Percentiles rank a stretch among this genome's conserved stretches.
phyloP scores from a whole-genome alignment of 2,888 invertebrate species.

The Lutraria lutraria region DNA sequence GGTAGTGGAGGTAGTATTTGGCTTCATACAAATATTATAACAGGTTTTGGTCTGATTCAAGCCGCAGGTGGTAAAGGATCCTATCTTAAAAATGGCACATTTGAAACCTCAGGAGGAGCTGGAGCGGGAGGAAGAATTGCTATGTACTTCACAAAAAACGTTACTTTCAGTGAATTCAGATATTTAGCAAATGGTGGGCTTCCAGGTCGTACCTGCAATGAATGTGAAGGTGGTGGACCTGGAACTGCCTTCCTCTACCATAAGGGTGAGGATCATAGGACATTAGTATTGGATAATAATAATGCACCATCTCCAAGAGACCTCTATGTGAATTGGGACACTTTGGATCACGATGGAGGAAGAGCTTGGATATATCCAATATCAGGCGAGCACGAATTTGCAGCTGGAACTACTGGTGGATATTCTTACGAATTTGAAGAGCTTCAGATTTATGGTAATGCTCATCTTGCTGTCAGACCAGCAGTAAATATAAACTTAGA shows the following conservation, averaged over 20 bases:
- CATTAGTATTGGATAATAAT: constrained; percentile 79
- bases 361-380: constrained; percentile 80
- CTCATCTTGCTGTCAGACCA: constrained; percentile 76
- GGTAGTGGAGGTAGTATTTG: constrained; percentile 81
- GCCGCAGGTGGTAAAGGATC: constrained; percentile 73
- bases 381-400: constrained; percentile 77
- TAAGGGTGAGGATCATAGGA: constrained; percentile 73
- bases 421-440: constrained; percentile 77
- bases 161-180: constrained; percentile 79
- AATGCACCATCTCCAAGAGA: constrained; percentile 71
- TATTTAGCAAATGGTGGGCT: constrained; percentile 77
- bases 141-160: constrained; percentile 76
- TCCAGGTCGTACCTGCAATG: constrained; percentile 60
- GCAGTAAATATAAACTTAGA: constrained; percentile 60
- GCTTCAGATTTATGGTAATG: constrained; percentile 81
- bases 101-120: constrained; percentile 68
- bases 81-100: background rate
- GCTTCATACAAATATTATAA: constrained; percentile 74
- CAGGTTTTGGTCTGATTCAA: constrained; percentile 73
- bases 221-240: constrained; percentile 77
- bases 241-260: constrained; percentile 81
- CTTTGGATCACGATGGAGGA: constrained; percentile 71
- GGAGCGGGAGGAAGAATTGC: constrained; percentile 79
- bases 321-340: constrained; percentile 76
- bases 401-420: constrained; percentile 54